These are phyloP conservation scores for Eupithecia centaureata DNA, from an alignment of 2,888 invertebrate genomes.

Conservation along the genomic window DNA sequence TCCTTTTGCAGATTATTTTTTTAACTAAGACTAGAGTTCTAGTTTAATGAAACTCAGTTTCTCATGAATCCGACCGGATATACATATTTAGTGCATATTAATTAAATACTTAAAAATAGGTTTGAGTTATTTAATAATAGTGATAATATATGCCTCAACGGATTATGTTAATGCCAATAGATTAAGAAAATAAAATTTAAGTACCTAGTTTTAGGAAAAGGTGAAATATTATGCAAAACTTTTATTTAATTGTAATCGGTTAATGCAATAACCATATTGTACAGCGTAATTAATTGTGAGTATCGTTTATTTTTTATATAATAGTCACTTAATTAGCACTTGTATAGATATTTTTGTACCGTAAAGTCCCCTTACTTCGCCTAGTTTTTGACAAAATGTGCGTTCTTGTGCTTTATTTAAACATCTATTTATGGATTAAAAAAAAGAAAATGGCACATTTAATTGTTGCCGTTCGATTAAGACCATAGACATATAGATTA, in stretches of 20 bases:
- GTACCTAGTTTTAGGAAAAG: neutral
- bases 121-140: constrained; percentile 16
- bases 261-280: constrained; percentile 48
- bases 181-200: neutral
- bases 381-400: no score
- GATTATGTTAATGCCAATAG: constrained; percentile 8
- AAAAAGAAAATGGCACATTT: no score
- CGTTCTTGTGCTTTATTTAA: no score
- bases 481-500: no score
- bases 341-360: constrained; percentile 34
- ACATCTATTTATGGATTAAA: no score
- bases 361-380: no score
- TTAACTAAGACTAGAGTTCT: neutral
- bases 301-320: constrained; percentile 25
- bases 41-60: neutral
- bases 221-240: neutral
- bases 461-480: no score
- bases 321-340: constrained; percentile 20
- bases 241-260: constrained; percentile 18
- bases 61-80: neutral
- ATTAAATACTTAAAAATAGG: neutral
- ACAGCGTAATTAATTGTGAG: constrained; percentile 48
- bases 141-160: constrained; percentile 3
- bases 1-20: no score
- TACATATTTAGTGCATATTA: no score